Evolutionary conservation across 2,797 vertebrate species (phyloP).

Genomic region (Hyperoplus immaculatus): DNA sequence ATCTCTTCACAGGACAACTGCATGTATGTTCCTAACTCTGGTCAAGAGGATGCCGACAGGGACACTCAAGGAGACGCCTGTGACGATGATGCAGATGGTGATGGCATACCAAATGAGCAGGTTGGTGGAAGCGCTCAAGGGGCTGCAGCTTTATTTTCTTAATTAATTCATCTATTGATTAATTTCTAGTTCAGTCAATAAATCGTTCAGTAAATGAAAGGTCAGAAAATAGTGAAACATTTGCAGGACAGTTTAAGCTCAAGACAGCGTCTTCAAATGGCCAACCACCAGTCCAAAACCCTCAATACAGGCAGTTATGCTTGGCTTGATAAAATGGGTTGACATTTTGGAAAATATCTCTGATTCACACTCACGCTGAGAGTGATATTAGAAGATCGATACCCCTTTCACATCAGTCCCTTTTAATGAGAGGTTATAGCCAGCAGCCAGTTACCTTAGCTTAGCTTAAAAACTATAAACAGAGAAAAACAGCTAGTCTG

Average conservation of each 20-base stretch:
- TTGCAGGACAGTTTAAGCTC: not conserved
- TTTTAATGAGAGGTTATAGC: not conserved
- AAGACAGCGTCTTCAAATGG: not conserved
- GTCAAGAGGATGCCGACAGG: slow-evolving; percentile 95
- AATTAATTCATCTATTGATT: not conserved
- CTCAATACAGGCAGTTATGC: no score
- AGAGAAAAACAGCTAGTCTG: not conserved
- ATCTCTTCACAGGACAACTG: slow-evolving; percentile 92
- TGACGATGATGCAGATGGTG: slow-evolving; percentile 96
- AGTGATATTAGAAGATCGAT: not conserved
- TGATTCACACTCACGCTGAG: not conserved
- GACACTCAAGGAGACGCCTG: slow-evolving; percentile 93
- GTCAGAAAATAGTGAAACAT: not conserved
- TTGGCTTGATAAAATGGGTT: not conserved
- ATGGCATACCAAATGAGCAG: slow-evolving; percentile 95
- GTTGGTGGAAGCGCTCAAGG: slow-evolving; percentile 69
- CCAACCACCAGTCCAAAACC: slow-evolving; percentile 6
- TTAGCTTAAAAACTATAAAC: not conserved
- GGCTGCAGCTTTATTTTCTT: no score
- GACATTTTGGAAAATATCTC: not conserved
- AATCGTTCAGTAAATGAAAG: not conserved
- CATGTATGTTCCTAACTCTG: slow-evolving; percentile 94
- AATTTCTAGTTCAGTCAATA: not conserved
- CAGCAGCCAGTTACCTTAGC: not conserved
- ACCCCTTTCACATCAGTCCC: no score